Evolutionary conservation across 2,113 vertebrate genomes (phyloP).

Genomic region (Bothrops jararaca): DNA sequence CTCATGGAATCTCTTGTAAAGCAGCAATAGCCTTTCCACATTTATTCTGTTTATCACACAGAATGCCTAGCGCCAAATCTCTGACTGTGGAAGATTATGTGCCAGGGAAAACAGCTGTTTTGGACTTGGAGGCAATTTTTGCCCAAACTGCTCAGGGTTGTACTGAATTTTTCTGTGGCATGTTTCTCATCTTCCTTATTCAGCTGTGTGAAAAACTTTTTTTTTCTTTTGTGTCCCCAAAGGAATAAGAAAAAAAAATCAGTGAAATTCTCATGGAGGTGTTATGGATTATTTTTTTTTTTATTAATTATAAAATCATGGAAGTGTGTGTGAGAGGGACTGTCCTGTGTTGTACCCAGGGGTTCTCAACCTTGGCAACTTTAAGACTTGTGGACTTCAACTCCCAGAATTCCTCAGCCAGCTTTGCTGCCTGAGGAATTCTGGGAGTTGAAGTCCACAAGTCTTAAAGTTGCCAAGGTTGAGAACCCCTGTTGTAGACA

Average conservation of each 20-base stretch:
- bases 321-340: background rate
- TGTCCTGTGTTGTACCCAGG: background rate
- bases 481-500: too few species aligned
- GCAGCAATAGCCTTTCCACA: background rate
- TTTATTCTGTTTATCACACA: rapidly evolving
- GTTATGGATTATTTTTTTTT: background rate
- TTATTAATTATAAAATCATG: background rate
- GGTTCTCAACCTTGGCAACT: too few species aligned
- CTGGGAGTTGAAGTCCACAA: too few species aligned
- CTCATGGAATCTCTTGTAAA: background rate
- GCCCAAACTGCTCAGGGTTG: background rate
- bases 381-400: too few species aligned
- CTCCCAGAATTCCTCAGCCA: too few species aligned
- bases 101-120: conserved; percentile 2
- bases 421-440: too few species aligned
- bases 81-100: background rate
- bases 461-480: too few species aligned
- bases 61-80: background rate
- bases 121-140: background rate
- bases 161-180: background rate
- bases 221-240: background rate
- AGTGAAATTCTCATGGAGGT: background rate
- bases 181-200: background rate
- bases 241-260: background rate
- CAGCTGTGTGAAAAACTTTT: too few species aligned